Conservation (phyloP, 2,113 vertebrate genomes). For the Panurus biarmicus region DNA sequence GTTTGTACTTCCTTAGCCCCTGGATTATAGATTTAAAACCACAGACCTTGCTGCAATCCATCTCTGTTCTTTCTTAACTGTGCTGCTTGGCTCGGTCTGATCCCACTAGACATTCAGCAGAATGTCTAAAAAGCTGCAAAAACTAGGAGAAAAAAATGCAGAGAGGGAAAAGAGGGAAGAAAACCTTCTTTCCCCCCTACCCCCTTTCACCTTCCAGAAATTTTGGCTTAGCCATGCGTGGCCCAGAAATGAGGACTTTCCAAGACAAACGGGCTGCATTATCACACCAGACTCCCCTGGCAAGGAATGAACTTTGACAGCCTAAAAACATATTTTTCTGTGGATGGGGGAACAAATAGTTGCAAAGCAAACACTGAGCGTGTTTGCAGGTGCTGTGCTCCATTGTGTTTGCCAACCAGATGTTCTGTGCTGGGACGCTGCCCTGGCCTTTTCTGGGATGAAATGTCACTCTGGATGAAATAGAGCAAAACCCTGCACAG, state of each 20-base stretch:
- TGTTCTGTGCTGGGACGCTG: slow-evolving; percentile 59
- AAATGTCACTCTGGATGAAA: slow-evolving; percentile 58
- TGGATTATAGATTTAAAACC: slow-evolving; percentile 26
- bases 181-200: background rate
- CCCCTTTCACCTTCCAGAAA: background rate
- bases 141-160: background rate
- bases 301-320: slow-evolving; percentile 47
- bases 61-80: slow-evolving; percentile 7
- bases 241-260: slow-evolving; percentile 15
- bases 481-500: background rate
- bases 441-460: slow-evolving; percentile 34
- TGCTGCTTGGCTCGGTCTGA: background rate
- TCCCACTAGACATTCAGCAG: background rate
- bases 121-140: slow-evolving; percentile 1
- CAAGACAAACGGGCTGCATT: slow-evolving; percentile 69
- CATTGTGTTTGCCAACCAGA: slow-evolving; percentile 72
- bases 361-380: slow-evolving; percentile 64
- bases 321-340: slow-evolving; percentile 59
- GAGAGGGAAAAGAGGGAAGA: background rate
- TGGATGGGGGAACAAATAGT: slow-evolving; percentile 53
- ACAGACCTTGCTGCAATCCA: background rate
- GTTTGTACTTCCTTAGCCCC: slow-evolving; percentile 43
- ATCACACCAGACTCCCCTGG: slow-evolving; percentile 66
- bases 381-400: slow-evolving; percentile 67
- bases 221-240: background rate